Conservation (phyloP, 2,888 invertebrate species). For the Andrena marginata region DNA sequence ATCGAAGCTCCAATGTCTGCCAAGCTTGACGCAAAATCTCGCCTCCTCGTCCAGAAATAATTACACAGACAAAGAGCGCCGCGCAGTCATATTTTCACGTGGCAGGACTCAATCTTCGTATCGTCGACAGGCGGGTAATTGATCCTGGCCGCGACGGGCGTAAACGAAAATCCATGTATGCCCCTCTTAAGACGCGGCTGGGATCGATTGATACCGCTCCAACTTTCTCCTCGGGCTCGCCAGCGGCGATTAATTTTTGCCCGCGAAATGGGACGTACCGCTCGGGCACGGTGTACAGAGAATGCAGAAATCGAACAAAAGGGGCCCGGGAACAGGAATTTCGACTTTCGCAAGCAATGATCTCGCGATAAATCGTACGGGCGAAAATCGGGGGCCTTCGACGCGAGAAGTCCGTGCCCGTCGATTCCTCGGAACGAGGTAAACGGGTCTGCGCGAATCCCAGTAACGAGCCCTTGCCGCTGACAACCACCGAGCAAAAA, state of each 20-base stretch:
- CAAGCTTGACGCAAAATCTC: neutral
- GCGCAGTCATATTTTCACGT: neutral
- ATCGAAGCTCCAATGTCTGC: neutral
- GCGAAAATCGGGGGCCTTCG: constrained; percentile 37
- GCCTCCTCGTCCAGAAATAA: neutral
- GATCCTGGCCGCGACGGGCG: constrained; percentile 14
- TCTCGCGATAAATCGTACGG: constrained; percentile 40
- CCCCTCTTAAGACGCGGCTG: constrained; percentile 5
- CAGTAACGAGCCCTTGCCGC: constrained; percentile 36
- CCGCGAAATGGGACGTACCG: constrained; percentile 39
- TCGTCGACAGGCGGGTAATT: constrained; percentile 14
- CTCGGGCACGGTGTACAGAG: constrained; percentile 3
- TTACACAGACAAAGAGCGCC: constrained; percentile 2
- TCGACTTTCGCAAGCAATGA: constrained; percentile 49
- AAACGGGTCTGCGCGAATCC: constrained; percentile 19
- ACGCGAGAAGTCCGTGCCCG: constrained; percentile 13
- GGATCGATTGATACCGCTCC: constrained; percentile 30
- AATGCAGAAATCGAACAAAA: constrained; percentile 39
- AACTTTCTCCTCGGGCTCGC: constrained; percentile 50
- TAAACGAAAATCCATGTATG: constrained; percentile 50
- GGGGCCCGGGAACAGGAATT: constrained; percentile 35
- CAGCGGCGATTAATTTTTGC: constrained; percentile 43
- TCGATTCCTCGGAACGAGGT: constrained; percentile 38
- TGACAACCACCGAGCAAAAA: constrained; percentile 12
- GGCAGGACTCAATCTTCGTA: constrained; percentile 9